Evolutionary conservation across 2,797 vertebrate genomes (phyloP), one percentile per base, ranked within the genome.

Genomic region (Hippopotamyrus pictus): DNA sequence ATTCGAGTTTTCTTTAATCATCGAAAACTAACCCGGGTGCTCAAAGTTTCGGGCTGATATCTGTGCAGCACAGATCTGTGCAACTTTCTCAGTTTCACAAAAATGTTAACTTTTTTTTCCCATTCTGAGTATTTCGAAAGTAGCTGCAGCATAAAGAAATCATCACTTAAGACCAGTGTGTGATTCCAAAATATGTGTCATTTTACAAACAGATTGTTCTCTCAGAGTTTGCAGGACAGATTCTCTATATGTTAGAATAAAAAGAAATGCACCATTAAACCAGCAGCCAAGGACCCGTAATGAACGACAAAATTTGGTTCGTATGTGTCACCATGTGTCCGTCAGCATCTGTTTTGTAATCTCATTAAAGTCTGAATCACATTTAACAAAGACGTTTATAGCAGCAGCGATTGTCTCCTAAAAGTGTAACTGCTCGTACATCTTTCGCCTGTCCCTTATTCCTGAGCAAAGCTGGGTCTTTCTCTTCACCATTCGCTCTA

Each of bases 171-270:
- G 69, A 73, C 17, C 33, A 17, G 69, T 37, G 69, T 73, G 33
- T 37, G 69, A 73, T 73, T 73, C 69, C 69, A 73, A 33, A 73
- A 73, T 17, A 73, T 73, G 29, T 73, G 69, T 89, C 46, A 90
- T 90, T 89, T 89, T 89, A 90, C 62, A 79, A 89, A 90, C 41
- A 65, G 62, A 88, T 82, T 82, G 37, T 19, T 82, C 41, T 82
- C 69, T 73, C 65, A 73, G 59, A 65, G 12, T 46, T 41, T 46
- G 41, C 76, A 82, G 41, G 37, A n/a, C 17, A 44, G 41, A 44
- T 82, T 82, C 76, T 46, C 41, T 46, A 22, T 14, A 76, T 82
- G 76, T n/a, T n/a, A n/a, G 17, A 82, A 46, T 19, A 41, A 41
- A 82, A 82, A n/a, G 17, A 22, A 46, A 22, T 9, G 6, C 17